phyloP scores from a whole-genome alignment of 2,888 invertebrate genomes.

The Dione vanillae region DNA sequence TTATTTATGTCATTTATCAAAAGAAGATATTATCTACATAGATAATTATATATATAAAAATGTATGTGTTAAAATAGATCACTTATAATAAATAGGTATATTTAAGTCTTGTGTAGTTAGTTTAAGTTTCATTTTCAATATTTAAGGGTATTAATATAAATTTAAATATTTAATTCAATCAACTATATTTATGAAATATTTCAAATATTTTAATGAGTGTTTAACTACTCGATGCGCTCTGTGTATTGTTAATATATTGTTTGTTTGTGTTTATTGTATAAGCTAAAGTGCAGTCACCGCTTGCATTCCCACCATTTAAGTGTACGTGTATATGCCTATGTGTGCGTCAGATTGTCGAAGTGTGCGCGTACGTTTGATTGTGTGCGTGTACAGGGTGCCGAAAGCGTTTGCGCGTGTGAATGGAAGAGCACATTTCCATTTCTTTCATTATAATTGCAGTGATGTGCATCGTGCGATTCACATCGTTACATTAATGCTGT shows the following conservation, averaged over 20 bases:
- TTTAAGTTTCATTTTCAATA: not conserved
- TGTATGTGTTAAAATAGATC: not conserved
- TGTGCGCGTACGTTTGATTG: conserved; percentile 58
- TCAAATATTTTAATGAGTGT: conserved; percentile 53
- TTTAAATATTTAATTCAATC: not conserved
- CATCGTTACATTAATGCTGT: conserved; percentile 64
- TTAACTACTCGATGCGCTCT: conserved; percentile 65
- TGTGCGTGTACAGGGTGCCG: conserved; percentile 75
- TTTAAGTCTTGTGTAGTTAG: no score
- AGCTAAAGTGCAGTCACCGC: conserved; percentile 84
- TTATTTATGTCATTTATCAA: not conserved
- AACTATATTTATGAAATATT: not conserved
- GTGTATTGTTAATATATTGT: conserved; percentile 78
- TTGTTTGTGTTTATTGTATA: conserved; percentile 83
- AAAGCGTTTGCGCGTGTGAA: conserved; percentile 82
- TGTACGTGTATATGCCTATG: conserved; percentile 60
- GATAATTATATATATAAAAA: no score
- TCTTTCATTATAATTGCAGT: conserved; percentile 79
- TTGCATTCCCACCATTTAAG: conserved; percentile 75
- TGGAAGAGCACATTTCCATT: conserved; percentile 83
- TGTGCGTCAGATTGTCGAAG: conserved; percentile 51
- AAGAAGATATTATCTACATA: not conserved
- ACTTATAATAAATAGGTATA: not conserved
- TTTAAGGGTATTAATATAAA: not conserved
- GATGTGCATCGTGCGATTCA: conserved; percentile 72